Evolutionary conservation across 2,113 vertebrate species (phyloP), one percentile per base, ranked within the genome.

Genomic region (Entomyzon cyanotis): DNA sequence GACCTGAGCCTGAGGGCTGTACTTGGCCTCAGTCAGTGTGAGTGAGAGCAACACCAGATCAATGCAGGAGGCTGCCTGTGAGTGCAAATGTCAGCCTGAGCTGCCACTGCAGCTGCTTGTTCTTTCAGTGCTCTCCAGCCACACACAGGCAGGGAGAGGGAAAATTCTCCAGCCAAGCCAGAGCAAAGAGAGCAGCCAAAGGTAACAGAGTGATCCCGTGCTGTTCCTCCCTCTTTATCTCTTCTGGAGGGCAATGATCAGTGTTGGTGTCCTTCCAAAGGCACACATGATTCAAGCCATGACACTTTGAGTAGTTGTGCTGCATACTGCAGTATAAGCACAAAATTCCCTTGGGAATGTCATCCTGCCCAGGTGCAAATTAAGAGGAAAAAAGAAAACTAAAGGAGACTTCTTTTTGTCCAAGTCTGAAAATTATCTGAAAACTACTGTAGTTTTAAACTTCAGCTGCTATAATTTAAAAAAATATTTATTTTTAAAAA

Each of bases 261-360:
- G 46, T 0, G 3, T 2, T 68, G 78, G 58, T 87, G 91, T n/a
- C 74, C 87, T 96, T 84, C 87, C 77, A 89, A 95, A 91, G 44
- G 53, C 53, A 64, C 49, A 28, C 18, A 2, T 52, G 30, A 87
- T 79, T 81, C 56, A 84, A 92, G 89, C 22, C 19, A 41, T 10
- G 35, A 17, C 73, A 87, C 46, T 80, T 84, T n/a, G 9, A 87
- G 62, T 28, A 91, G 37, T 53, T 87, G 39, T 41, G 41, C 78
- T 79, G 74, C n/a, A 23, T 10, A 44, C 12, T 92, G 87, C 77
- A 76, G 37, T 10, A 25, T 12, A 82, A 87, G 53, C 69, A 90
- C 31, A 80, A 55, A 70, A 92, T 22, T 70, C 46, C 28, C 31
- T 49, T 28, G 47, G 73, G 58, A 89, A 84, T 37, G 46, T 30